These are phyloP conservation scores for Cuniculus paca DNA, from an alignment of 2,797 vertebrate species.

Conservation along the genomic window DNA sequence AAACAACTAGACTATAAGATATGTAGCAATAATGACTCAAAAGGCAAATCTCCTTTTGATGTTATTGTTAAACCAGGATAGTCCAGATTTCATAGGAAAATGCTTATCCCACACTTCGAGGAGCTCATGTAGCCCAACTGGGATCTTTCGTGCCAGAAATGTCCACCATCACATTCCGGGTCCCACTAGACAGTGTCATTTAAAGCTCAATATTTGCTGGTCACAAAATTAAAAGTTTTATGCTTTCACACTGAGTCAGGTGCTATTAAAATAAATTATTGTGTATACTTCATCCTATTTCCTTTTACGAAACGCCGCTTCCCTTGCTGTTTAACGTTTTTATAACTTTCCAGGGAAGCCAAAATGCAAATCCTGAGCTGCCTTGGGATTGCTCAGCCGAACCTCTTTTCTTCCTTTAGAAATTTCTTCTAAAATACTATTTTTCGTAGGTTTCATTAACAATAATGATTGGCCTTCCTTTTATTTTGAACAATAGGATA, in stretches of 20 bases:
- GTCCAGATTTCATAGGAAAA: background rate
- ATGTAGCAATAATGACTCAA: background rate
- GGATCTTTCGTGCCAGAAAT: background rate
- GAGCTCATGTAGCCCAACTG: background rate
- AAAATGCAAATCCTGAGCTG: slow-evolving; percentile 1
- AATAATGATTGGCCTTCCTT: background rate
- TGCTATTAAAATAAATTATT: slow-evolving; percentile 27
- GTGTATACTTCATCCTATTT: background rate
- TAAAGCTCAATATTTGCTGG: slow-evolving; percentile 43
- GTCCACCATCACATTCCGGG: background rate
- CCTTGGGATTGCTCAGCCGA: background rate
- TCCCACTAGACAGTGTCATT: background rate
- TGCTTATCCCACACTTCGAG: background rate
- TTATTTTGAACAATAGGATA: slow-evolving; percentile 8
- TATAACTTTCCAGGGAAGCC: background rate
- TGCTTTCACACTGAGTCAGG: background rate
- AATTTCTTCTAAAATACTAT: background rate
- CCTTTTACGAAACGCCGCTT: background rate
- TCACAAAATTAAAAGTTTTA: background rate
- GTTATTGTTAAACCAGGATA: background rate
- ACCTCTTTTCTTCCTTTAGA: slow-evolving; percentile 8
- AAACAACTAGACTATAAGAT: background rate
- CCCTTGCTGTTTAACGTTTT: slow-evolving; percentile 3
- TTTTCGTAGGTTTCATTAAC: slow-evolving; percentile 24
- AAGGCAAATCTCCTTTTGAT: background rate